phyloP scores from a whole-genome alignment of 2,888 invertebrate genomes.

The Drosophila kuntzei region DNA sequence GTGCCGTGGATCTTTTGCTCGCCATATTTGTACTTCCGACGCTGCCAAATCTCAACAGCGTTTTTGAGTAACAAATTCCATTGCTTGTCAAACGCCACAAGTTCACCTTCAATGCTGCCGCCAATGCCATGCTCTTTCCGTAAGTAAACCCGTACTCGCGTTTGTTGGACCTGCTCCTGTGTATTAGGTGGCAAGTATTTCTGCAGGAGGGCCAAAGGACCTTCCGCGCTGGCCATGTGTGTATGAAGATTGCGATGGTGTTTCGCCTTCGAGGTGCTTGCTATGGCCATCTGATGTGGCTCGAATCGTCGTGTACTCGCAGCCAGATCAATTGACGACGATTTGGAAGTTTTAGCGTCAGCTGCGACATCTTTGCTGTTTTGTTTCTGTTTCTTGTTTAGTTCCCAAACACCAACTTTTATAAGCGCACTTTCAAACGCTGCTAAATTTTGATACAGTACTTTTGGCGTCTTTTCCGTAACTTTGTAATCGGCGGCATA shows the following conservation, averaged over 20 bases:
- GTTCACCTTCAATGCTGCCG: conserved; percentile 91
- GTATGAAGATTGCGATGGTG: conserved; percentile 85
- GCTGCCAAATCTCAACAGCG: conserved; percentile 92
- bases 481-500: conserved; percentile 86
- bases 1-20: conserved; percentile 74
- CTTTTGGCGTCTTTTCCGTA: conserved; percentile 87
- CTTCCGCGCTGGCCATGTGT: conserved; percentile 86
- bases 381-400: conserved; percentile 65
- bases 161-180: neutral
- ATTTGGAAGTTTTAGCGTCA: neutral
- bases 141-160: conserved; percentile 86
- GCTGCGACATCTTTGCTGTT: conserved; percentile 9
- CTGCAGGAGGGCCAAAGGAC: conserved; percentile 89
- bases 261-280: conserved; percentile 30
- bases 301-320: conserved; percentile 83
- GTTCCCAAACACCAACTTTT: conserved; percentile 79
- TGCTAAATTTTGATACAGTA: conserved; percentile 90
- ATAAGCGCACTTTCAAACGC: conserved; percentile 87
- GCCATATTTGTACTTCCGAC: conserved; percentile 86
- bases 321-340: neutral
- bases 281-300: conserved; percentile 85
- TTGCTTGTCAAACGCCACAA: conserved; percentile 96
- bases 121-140: conserved; percentile 90
- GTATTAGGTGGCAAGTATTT: conserved; percentile 84
- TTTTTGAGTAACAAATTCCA: conserved; percentile 95